Evolutionary conservation across 2,888 invertebrate species (phyloP), one percentile per base, ranked within the genome.

Genomic region (Drosophila putrida): DNA sequence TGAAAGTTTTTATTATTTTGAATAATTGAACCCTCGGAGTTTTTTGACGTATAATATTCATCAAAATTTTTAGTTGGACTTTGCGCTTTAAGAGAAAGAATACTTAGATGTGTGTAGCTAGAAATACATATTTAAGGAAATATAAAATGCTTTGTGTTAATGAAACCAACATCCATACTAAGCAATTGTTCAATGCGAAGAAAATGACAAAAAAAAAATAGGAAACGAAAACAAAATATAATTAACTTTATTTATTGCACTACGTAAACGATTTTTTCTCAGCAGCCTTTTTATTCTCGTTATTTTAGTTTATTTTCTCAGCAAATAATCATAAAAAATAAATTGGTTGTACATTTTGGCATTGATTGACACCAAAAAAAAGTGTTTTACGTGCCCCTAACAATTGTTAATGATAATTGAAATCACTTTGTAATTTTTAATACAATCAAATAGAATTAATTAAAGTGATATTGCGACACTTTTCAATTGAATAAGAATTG

Each of bases 331-430:
- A 38, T 33, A 25, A 36, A 55, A 25, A 41, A 28, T 43, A 20
- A 54, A 44, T 66, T 69, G 53, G 25, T 61, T 61, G 39, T 44
- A 11, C 27, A 36, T 55, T 58, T 54, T 60, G 39, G 38, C 54
- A 59, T 55, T 69, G 64, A 54, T 57, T 65, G 25, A 33, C 51
- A 35, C 6, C 25, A 1, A 63, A 47, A 61, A 43, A 61, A 53
- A 28, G 2, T 6, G 27, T 13, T 55, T 64, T 55, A 50, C 59
- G 39, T 55, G 54, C 20, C 25, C 27, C 36, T 35, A 27, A 36
- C 55, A 60, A 87, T 69, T 51, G 33, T 5, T 63, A 50, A 75
- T 67, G 43, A 67, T 66, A 64, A 70, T 86, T 74, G 55, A 46
- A 71, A 80, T 69, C 55, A 63, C 53, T 77, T 81, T 50, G 44